Conservation (phyloP, 2,797 vertebrate genomes). For the Sebastes cheni region DNA sequence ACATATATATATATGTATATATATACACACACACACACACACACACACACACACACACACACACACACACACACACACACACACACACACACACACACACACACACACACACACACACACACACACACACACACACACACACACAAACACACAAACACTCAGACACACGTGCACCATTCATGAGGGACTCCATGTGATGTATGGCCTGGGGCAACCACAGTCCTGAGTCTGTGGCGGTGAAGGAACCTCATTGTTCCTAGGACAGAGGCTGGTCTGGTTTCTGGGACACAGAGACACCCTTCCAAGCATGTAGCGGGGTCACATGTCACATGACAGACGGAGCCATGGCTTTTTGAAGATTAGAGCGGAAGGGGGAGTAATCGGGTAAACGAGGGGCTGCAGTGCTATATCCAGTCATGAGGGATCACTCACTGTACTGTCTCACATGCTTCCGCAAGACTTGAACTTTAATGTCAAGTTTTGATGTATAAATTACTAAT, state of each 20-base stretch:
- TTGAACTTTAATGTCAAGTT: neutral
- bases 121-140: neutral
- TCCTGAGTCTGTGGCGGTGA: conserved; percentile 63
- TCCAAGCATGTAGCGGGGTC: conserved; percentile 52
- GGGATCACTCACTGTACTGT: conserved; percentile 1
- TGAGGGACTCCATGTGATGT: conserved; percentile 74
- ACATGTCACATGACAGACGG: conserved; percentile 67
- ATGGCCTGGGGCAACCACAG: conserved; percentile 60
- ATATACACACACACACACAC: neutral
- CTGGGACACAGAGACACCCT: conserved; percentile 68
- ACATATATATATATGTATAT: too few species aligned
- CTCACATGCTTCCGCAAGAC: neutral
- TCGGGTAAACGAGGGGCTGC: conserved; percentile 23
- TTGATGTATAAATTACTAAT: neutral
- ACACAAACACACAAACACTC: conserved; percentile 23
- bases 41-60: too few species aligned
- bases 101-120: neutral
- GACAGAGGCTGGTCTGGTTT: conserved; percentile 66
- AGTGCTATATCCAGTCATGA: conserved; percentile 12
- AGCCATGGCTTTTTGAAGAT: conserved; percentile 57
- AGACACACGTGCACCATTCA: conserved; percentile 61
- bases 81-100: conserved; percentile 18
- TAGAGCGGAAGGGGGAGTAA: conserved; percentile 19
- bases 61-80: neutral
- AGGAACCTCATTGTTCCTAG: conserved; percentile 75